Evolutionary conservation across 1,140 invertebrate genomes (phyloP), one percentile per base, ranked within the genome.

Genomic region (Drosophila willistoni): DNA sequence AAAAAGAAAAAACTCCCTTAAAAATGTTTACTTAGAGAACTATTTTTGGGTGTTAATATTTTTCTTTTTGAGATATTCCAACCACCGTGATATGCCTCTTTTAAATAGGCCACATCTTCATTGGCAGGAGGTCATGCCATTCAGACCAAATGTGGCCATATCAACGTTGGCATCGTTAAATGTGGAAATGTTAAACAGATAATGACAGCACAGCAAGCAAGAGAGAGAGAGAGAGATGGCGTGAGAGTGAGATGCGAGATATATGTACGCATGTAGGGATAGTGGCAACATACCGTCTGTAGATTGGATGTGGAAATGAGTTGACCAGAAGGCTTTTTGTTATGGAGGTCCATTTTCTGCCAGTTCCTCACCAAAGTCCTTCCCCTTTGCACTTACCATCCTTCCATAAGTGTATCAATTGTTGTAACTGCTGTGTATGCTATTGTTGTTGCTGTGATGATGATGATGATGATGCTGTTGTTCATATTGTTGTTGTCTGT

Each of bases 111-210:
- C 2, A 36, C 73, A 73, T 69, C 73, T 57, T 74, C 64, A 75
- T 29, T 22, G 41, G 14, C 7, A 57, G 22, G 81, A 54, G 34
- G 55, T 41, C 63, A 68, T 64, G 39, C 70, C 64, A 44, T 71
- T 67, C 75, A 66, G 61, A 56, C 75, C 63, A 75, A 71, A 71
- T 47, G 80, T 77, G 81, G 81, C 75, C 70, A 79, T 87, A 81
- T 82, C 74, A 81, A 71, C 70, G 85, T 69, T 64, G 14, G 70
- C 77, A 73, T 81, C 77, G 85, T 89, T 89, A 89, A 76, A 89
- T 89, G 80, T 89, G 85, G 80, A 84, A 89, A 80, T 89, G 84
- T 89, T 89, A 89, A 89, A 84, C 84, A 89, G 84, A 89, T 89
- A 89, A 89, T 89, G 84, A 84, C 75, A 79, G 71, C 60, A 73